A percentile compares a stretch with the other conserved stretches of the same genome.
Evolutionary conservation across 2,888 invertebrate species (phyloP).

Genomic region (Ectropis crepuscularia): DNA sequence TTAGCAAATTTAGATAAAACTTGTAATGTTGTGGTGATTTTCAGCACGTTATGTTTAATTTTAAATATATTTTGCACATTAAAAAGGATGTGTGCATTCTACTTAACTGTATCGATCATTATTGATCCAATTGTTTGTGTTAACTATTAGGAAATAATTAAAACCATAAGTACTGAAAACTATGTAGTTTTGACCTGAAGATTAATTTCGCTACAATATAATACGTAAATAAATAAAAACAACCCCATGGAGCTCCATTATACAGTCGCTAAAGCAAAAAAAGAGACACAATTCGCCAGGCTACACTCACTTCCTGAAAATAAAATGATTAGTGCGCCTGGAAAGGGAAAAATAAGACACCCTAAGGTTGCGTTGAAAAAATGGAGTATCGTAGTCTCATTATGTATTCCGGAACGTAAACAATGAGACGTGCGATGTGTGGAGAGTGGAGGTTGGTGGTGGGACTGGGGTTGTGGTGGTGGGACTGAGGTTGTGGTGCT

Average conservation of each 20-base stretch:
- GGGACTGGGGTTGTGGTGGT: too few relatives aligned
- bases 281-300: slow-evolving; percentile 50
- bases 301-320: slow-evolving; percentile 43
- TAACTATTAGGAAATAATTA: neutral
- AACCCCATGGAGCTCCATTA: slow-evolving; percentile 72
- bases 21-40: neutral
- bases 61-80: too few relatives aligned
- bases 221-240: slow-evolving; percentile 41
- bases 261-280: slow-evolving; percentile 58
- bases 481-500: too few relatives aligned
- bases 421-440: slow-evolving; percentile 22
- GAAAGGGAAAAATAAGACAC: neutral
- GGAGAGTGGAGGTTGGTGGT: slow-evolving; percentile 2
- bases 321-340: slow-evolving; percentile 18
- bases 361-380: neutral
- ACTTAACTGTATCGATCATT: too few relatives aligned
- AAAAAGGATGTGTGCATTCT: too few relatives aligned
- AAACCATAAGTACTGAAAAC: slow-evolving; percentile 44
- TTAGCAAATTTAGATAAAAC: neutral
- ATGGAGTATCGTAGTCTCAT: slow-evolving; percentile 21
- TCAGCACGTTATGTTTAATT: too few relatives aligned
- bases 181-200: slow-evolving; percentile 44
- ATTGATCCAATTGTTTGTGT: too few relatives aligned
- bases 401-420: slow-evolving; percentile 39
- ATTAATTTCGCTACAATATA: slow-evolving; percentile 50